These are phyloP conservation scores for Synchiropus splendidus DNA, from an alignment of 2,113 vertebrate genomes.

Conservation along the genomic window DNA sequence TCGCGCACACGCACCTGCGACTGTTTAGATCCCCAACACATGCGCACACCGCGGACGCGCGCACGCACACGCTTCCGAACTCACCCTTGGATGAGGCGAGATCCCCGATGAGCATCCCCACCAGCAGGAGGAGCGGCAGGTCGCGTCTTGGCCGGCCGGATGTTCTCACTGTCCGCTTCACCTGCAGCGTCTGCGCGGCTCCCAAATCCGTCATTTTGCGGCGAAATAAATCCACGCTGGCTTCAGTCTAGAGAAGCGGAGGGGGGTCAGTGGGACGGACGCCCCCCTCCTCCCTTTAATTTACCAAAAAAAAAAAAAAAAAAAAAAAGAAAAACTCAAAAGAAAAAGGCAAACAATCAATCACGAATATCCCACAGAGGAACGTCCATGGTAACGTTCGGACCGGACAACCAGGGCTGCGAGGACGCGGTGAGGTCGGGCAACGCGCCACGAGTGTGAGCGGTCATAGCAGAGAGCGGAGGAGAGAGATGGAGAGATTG, in stretches of 20 bases:
- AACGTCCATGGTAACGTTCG: conserved; percentile 47
- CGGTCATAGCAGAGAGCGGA: conserved; percentile 60
- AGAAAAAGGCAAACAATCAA: too few relatives aligned
- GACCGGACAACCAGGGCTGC: conserved; percentile 45
- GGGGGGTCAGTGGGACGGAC: conserved; percentile 52
- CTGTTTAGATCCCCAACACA: conserved; percentile 1
- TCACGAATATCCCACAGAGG: conserved; percentile 46
- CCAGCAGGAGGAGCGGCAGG: conserved; percentile 53
- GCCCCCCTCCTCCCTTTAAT: conserved; percentile 43
- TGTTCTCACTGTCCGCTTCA: conserved; percentile 31
- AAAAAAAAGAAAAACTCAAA: conserved; percentile 3
- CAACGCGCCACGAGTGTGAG: conserved; percentile 55
- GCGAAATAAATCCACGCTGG: conserved; percentile 57
- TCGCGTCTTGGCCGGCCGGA: conserved; percentile 44
- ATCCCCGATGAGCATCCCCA: conserved; percentile 56
- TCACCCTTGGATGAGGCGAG: conserved; percentile 54
- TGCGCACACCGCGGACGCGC: conserved; percentile 6
- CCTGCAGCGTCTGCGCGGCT: conserved; percentile 36
- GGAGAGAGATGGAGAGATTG: conserved; percentile 47
- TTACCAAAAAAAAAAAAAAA: conserved; percentile 1
- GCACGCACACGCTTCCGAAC: conserved; percentile 29
- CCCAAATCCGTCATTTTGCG: conserved; percentile 55
- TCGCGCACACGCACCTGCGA: conserved; percentile 18
- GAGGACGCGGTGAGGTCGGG: conserved; percentile 42
- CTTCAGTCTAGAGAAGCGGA: conserved; percentile 46